Base-by-base conservation (phyloP, 2,888 invertebrate genomes). In the Halocaridina rubra region DNA sequence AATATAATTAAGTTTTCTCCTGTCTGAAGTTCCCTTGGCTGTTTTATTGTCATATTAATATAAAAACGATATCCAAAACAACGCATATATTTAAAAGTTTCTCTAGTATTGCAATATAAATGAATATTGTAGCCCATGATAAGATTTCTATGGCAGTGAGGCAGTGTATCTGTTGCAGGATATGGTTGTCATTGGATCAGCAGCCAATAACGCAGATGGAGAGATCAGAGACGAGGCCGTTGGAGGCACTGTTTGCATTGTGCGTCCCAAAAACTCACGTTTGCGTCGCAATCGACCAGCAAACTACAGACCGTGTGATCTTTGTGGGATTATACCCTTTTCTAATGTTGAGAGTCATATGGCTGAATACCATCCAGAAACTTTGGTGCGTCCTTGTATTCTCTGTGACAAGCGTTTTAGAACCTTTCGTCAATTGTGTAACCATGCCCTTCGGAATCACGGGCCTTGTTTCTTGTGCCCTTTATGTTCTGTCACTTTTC, bases 91-190 rank as follows among this genome's bases (percentile, higher is more conserved):
- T n/a, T n/a, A n/a, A n/a, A n/a, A n/a, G n/a, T n/a, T n/a, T n/a
- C n/a, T n/a, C n/a, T n/a, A n/a, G n/a, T n/a, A n/a, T n/a, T n/a
- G n/a, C n/a, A n/a, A n/a, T n/a, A n/a, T n/a, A n/a, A n/a, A n/a
- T n/a, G n/a, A n/a, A n/a, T n/a, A n/a, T n/a, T n/a, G n/a, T n/a
- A n/a, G n/a, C n/a, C n/a, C n/a, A n/a, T 46, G 72, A 46, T 19
- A 22, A 46, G 57, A 57, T 13, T 77, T 32, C 61, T 61, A 77
- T 77, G 69, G 82, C 61, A 84, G 82, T 84, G 82, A 84, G 82
- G 78, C 19, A 69, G 61, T 84, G 72, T 78, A 78, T 82, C 77
- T 84, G 78, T 84, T 84, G 32, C 82, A 84, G 82, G 82, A 39
- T 46, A 77, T 77, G 82, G 82, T 59, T 61, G 80, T 53, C 78